Percentiles rank a stretch among this genome's conserved stretches.
phyloP scores from a whole-genome alignment of 2,888 invertebrate genomes.

The Lobophora halterata region DNA sequence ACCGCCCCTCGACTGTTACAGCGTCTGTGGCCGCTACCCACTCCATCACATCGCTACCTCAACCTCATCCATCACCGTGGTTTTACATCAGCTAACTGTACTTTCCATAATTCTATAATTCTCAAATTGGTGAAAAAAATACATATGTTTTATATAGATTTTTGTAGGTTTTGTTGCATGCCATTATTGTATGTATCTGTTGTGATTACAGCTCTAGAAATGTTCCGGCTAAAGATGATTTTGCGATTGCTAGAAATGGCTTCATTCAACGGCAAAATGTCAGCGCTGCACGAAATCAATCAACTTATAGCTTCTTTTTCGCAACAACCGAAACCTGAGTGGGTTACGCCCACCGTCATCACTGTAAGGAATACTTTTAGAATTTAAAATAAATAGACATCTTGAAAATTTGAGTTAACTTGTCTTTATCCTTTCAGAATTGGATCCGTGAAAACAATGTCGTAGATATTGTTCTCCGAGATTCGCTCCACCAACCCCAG shows the following conservation, averaged over 20 bases:
- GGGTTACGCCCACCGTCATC: slow-evolving; percentile 96
- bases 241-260: slow-evolving; percentile 95
- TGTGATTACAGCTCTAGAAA: slow-evolving; percentile 86
- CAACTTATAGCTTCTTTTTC: slow-evolving; percentile 96
- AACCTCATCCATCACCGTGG: slow-evolving; percentile 31
- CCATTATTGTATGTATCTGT: not conserved
- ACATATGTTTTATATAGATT: not conserved
- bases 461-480: slow-evolving; percentile 95
- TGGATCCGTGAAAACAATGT: slow-evolving; percentile 99
- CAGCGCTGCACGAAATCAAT: slow-evolving; percentile 98
- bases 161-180: not conserved
- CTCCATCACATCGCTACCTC: slow-evolving; percentile 30
- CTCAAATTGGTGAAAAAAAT: not conserved
- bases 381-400: not conserved
- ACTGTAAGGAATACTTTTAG: slow-evolving; percentile 83
- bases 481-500: slow-evolving; percentile 98
- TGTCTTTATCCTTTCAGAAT: slow-evolving; percentile 79
- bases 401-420: not conserved
- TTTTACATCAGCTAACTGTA: slow-evolving; percentile 32
- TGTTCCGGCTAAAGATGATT: slow-evolving; percentile 98
- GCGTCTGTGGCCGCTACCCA: slow-evolving; percentile 51
- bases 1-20: slow-evolving; percentile 70
- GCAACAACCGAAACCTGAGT: slow-evolving; percentile 95
- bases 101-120: slow-evolving; percentile 28
- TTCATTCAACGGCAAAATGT: slow-evolving; percentile 99